Base-by-base conservation (phyloP, 1,140 invertebrate species). In the Drosophila parvula region DNA sequence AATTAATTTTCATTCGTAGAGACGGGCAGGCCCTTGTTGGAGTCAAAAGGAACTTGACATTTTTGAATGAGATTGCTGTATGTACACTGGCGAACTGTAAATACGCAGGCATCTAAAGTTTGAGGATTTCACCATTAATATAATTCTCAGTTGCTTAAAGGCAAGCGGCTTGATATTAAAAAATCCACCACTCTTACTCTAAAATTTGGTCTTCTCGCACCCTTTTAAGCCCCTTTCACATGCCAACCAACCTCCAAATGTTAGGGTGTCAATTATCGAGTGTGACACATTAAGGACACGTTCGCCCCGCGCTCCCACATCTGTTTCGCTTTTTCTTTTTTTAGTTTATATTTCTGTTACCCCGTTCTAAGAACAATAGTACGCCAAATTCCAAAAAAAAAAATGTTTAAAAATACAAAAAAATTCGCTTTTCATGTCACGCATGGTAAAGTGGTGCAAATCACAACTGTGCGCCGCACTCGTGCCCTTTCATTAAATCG, bases 221-320 rank as follows among this genome's bases (percentile, higher is more conserved):
- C 44, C 59, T 65, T 73, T 50, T 43, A 71, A 58, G 61, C 81
- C 84, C 73, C 61, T 70, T 74, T 79, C 57, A 53, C 27, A 50
- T 34, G 55, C n/a, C n/a, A n/a, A n/a, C 32, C 45, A 78, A 51
- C 53, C 41, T 70, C 48, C 16, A 45, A 34, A 43, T 47, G 45
- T 61, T 67, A 69, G 78, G 81, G 74, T 85, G 48, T 65, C 44
- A 22, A 78, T 88, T 78, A 88, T 88, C 80, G 89, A 88, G 84
- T 88, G 83, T 83, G 83, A 83, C 84, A 88, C 73, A 89, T 88
- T 69, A 80, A 65, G 50, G 65, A 83, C 73, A 88, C 47, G 84
- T 63, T 50, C 62, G 69, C 8, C 11, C 34, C 38, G 34, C 34
- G 48, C 63, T 44, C 63, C 74, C 34, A 75, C 59, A 74, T 75